Evolutionary conservation across 2,797 vertebrate genomes (phyloP), one percentile per base, ranked within the genome.

Genomic region (Trachurus trachurus): DNA sequence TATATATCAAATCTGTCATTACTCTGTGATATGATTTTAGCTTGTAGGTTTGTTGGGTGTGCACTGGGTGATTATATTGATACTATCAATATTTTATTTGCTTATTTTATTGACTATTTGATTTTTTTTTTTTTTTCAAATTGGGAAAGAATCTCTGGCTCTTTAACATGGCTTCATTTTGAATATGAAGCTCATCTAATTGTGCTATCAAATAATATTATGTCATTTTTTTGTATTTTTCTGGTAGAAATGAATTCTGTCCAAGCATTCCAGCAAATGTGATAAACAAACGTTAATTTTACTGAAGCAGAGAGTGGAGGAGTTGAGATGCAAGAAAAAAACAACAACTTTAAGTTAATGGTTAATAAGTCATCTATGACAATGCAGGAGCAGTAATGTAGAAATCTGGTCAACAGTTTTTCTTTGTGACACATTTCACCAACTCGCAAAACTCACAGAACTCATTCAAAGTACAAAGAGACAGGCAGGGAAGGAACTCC

Each of bases 1-100:
- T 47, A 87, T 93, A 66, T 77, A 90, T 92, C 90, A 91, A 69
- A 9, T 47, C 83, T 84, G 89, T 76, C 78, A 63, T 19, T 67
- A 39, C 74, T 70, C 52, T 12, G 6, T 9, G 17, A 47, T 52
- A 63, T 15, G 42, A 63, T 57, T 57, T 69, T 78, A 16, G 6
- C 31, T 54, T 9, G 5, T 22, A 52, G 21, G 39, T 74, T 76
- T 56, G 31, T 63, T 34, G 37, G 19, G 49, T 15, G 52, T 1
- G 19, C 21, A 37, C 6, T 21, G 37, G 58, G 42, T 70, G 26
- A 31, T 54, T 34, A 34, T 50, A 60, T 19, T 1, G 17, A 12
- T 3, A n/a, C 34, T n/a, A 2, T 65, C 1, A n/a, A 39, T 45
- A 12, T 56, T 9, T 2, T 40, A n/a, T 50, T 45, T 37, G 11